Base-by-base conservation (phyloP, 2,797 vertebrate species). In the Okamejei kenojei region DNA sequence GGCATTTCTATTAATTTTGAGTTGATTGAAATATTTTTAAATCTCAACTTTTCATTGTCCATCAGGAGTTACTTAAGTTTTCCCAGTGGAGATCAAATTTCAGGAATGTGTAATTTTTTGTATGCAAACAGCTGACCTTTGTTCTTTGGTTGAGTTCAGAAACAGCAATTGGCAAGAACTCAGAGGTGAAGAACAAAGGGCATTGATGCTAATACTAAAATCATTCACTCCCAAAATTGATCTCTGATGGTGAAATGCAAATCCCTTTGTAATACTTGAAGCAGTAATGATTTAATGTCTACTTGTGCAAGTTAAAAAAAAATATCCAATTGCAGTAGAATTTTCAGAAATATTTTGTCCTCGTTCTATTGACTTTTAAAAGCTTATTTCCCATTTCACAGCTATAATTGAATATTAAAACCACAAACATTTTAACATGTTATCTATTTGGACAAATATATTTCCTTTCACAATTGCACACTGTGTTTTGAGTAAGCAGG, bases 201-300 rank as follows among this genome's bases (percentile, higher is more conserved):
- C 88, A 91, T 1, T 68, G 73, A n/a, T 68, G 76, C 76, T 73
- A 92, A 92, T 76, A 74, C 71, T 29, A 71, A 76, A 58, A 92
- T 88, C 35, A 92, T 74, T 35, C 71, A n/a, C 38, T 92, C 32
- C 71, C 54, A 38, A 92, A 92, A 74, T 76, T 92, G 90, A 45
- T 68, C 90, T 92, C 71, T 92, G 35, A 54, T 76, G 71, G 71
- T 26, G 38, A 76, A 92, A 74, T 32, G 35, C 38, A 35, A 90
- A 38, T 17, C 2, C 19, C 32, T 35, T 90, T 11, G 10, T 90
- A 73, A 90, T 90, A 32, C n/a, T 23, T 90, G 65, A 29, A 90
- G 65, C 65, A 38, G 45, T 63, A 38, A 11, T 38, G 71, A 76
- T 74, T 76, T 74, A 7, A 68, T 68, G 19, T 78, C n/a, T 15